A percentile compares a stretch with the other conserved stretches of the same genome.
phyloP scores from a whole-genome alignment of 2,888 invertebrate species.

The Julus scandinavius region DNA sequence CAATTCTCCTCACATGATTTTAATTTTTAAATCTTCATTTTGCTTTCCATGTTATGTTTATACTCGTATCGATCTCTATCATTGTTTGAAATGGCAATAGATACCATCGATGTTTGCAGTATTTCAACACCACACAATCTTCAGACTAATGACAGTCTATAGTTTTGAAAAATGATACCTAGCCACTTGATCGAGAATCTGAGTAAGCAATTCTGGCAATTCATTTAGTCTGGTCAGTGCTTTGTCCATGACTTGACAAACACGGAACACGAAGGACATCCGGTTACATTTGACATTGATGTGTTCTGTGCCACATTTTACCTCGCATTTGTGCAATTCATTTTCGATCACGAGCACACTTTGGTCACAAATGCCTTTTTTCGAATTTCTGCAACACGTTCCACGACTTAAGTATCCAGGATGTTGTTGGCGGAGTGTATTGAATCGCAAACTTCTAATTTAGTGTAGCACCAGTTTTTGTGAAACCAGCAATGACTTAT shows the following conservation, averaged over 20 bases:
- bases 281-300: neutral
- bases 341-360: neutral
- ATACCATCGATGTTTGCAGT: no score
- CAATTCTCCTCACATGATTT: no score
- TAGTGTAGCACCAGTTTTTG: neutral
- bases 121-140: no score
- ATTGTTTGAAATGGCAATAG: no score
- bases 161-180: no score
- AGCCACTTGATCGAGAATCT: neutral
- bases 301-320: neutral
- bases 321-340: neutral
- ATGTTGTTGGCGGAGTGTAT: neutral
- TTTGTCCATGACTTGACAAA: neutral
- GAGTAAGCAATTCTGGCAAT: no score
- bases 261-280: neutral
- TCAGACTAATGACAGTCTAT: no score
- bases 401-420: neutral
- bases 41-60: no score
- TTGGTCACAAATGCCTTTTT: neutral
- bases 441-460: neutral
- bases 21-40: no score
- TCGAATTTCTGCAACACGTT: neutral
- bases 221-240: neutral
- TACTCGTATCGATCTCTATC: no score
- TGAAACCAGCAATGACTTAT: no score